A percentile compares a stretch with the other conserved stretches of the same genome.
phyloP scores from a whole-genome alignment of 2,888 invertebrate species.

The Pemphredon lugubris region DNA sequence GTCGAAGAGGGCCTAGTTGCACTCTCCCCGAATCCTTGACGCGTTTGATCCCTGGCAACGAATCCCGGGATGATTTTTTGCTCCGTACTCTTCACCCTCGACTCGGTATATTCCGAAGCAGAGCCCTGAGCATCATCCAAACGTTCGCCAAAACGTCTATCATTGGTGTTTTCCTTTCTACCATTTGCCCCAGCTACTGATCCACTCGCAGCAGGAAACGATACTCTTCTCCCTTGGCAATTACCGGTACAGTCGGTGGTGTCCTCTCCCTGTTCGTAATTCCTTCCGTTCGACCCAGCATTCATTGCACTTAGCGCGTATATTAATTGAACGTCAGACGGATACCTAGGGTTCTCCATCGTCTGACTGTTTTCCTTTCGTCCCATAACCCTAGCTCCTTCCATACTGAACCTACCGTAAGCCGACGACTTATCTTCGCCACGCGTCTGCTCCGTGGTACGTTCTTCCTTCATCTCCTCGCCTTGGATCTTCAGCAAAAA shows the following conservation, averaged over 20 bases:
- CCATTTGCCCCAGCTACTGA: background rate
- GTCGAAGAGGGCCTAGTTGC: slow-evolving; percentile 6
- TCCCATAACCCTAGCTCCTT: slow-evolving; percentile 27
- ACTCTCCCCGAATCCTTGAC: background rate
- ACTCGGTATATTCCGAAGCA: slow-evolving; percentile 46
- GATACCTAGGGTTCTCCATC: slow-evolving; percentile 1
- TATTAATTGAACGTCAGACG: slow-evolving; percentile 58
- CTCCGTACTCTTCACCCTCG: slow-evolving; percentile 14
- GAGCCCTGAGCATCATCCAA: slow-evolving; percentile 41
- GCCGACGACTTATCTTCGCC: background rate
- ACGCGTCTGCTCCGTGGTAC: background rate
- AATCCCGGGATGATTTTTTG: slow-evolving; percentile 1
- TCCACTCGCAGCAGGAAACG: too few relatives aligned
- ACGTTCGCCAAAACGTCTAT: slow-evolving; percentile 25
- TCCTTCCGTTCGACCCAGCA: background rate
- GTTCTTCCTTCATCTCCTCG: slow-evolving; percentile 21
- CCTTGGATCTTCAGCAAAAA: slow-evolving; percentile 43
- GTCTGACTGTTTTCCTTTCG: background rate
- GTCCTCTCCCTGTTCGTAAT: slow-evolving; percentile 13
- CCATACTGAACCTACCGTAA: slow-evolving; percentile 27
- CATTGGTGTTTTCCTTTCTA: background rate
- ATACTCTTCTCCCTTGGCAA: slow-evolving; percentile 9
- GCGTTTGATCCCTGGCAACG: background rate
- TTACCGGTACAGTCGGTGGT: slow-evolving; percentile 49
- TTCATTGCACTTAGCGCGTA: slow-evolving; percentile 55